A percentile compares a stretch with the other conserved stretches of the same genome.
These are phyloP conservation scores for Crotalus tigris DNA, from an alignment of 2,113 vertebrate genomes.

Conservation along the genomic window DNA sequence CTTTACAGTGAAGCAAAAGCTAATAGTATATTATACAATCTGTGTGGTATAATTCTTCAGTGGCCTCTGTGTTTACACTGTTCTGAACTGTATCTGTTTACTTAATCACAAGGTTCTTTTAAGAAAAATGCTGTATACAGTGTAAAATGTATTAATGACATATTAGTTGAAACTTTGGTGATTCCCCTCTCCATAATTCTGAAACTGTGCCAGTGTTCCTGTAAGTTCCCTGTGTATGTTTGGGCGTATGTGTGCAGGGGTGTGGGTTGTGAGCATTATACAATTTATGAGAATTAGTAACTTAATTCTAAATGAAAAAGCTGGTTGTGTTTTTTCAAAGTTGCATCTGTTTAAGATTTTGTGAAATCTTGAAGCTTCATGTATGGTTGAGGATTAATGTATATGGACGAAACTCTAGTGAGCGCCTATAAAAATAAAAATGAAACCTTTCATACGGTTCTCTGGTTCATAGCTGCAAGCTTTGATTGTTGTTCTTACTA, in stretches of 20 bases:
- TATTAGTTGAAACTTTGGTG: conserved; percentile 61
- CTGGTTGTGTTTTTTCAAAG: conserved; percentile 68
- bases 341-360: conserved; percentile 38
- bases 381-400: conserved; percentile 33
- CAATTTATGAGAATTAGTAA: conserved; percentile 61
- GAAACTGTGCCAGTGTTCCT: conserved; percentile 60
- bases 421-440: neutral
- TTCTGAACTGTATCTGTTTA: conserved; percentile 65
- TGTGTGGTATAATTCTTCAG: conserved; percentile 64
- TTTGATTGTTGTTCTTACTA: neutral
- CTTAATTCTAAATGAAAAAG: conserved; percentile 76
- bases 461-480: neutral
- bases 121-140: conserved; percentile 57
- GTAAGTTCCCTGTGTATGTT: conserved; percentile 48
- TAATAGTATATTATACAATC: conserved; percentile 56
- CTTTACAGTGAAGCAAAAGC: conserved; percentile 63
- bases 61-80: conserved; percentile 65
- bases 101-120: conserved; percentile 27
- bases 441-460: neutral
- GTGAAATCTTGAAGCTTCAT: conserved; percentile 31
- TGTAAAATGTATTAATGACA: conserved; percentile 62
- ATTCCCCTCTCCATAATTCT: conserved; percentile 42
- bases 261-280: conserved; percentile 46
- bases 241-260: conserved; percentile 48
- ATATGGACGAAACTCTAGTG: neutral